Conservation (phyloP, 2,888 invertebrate species). For the Drosophila kambysellisi region DNA sequence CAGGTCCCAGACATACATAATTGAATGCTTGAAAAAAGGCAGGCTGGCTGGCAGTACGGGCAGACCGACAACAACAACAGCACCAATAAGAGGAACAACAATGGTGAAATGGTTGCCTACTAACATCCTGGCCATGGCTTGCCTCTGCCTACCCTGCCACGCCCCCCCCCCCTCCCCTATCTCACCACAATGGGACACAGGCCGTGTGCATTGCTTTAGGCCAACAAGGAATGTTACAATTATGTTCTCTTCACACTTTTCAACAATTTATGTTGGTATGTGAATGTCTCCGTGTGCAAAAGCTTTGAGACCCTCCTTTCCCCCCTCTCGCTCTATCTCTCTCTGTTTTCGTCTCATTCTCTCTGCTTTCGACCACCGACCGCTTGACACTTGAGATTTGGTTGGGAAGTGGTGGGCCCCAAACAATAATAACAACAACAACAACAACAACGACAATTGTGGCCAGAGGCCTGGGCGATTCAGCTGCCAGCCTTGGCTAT, state of each 20-base stretch:
- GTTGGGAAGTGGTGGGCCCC: constrained; percentile 26
- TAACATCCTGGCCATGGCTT: constrained; percentile 62
- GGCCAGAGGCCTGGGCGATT: constrained; percentile 30
- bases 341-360: background rate
- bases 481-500: constrained; percentile 61
- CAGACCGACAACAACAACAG: constrained; percentile 55
- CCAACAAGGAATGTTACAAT: constrained; percentile 81
- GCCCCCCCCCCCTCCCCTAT: background rate
- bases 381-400: constrained; percentile 71
- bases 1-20: constrained; percentile 79
- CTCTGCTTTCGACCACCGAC: constrained; percentile 51
- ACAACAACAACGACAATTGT: constrained; percentile 32
- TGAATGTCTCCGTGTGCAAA: constrained; percentile 66
- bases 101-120: constrained; percentile 56
- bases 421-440: constrained; percentile 51
- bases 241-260: constrained; percentile 81
- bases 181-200: constrained; percentile 41
- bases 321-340: background rate
- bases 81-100: constrained; percentile 30
- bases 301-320: constrained; percentile 17
- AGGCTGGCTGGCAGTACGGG: constrained; percentile 44
- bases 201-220: constrained; percentile 76
- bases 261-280: constrained; percentile 81
- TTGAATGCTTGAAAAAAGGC: constrained; percentile 80
- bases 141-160: constrained; percentile 34